These are phyloP conservation scores for Betta splendens DNA, from an alignment of 2,797 vertebrate genomes.

Conservation along the genomic window DNA sequence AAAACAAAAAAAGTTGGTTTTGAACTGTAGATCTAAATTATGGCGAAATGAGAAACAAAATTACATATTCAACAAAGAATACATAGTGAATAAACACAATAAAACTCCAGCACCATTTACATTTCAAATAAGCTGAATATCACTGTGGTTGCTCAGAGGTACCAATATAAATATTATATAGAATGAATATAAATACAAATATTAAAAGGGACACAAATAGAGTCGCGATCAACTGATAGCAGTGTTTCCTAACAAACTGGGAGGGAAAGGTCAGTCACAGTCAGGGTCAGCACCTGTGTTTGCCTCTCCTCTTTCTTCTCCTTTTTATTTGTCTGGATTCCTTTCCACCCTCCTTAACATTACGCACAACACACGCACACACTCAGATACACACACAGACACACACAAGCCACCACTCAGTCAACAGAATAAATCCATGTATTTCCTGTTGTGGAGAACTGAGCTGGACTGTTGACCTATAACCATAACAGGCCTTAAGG, in stretches of 20 bases:
- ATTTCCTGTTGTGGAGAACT: constrained; percentile 46
- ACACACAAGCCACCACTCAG: constrained; percentile 28
- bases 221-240: constrained; percentile 17
- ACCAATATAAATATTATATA: not conserved
- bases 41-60: too few species aligned
- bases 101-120: too few species aligned
- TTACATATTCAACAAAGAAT: too few species aligned
- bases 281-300: constrained; percentile 52
- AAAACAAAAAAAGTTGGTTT: not conserved
- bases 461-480: constrained; percentile 63
- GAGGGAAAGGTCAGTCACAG: constrained; percentile 53
- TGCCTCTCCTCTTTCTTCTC: constrained; percentile 6
- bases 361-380: too few species aligned
- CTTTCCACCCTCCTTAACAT: not conserved
- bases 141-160: not conserved
- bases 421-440: constrained; percentile 56
- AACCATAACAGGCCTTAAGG: constrained; percentile 59
- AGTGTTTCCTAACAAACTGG: constrained; percentile 26
- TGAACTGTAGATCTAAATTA: too few species aligned
- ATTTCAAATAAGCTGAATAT: too few species aligned
- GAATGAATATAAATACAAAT: not conserved
- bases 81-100: too few species aligned
- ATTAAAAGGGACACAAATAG: not conserved
- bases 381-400: constrained; percentile 2
- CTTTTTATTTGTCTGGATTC: not conserved